Conservation (phyloP, 2,797 vertebrate genomes). For the Danio choprae region DNA sequence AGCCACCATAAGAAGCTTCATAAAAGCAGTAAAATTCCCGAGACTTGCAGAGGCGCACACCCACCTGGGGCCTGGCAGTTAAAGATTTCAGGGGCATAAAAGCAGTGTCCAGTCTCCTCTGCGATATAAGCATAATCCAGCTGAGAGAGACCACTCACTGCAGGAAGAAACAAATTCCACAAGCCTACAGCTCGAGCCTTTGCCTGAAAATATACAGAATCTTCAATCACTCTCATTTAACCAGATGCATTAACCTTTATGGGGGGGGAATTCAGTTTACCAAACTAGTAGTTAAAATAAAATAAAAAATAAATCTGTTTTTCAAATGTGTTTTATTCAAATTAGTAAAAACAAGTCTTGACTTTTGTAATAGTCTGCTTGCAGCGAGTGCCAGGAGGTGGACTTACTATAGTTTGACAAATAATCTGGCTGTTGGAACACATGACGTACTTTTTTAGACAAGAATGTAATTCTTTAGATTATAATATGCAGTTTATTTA, state of each 20-base stretch:
- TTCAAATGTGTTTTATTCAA: no score
- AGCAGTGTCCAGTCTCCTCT: constrained; percentile 88
- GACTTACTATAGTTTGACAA: no score
- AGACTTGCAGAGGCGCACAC: constrained; percentile 4
- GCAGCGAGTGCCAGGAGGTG: no score
- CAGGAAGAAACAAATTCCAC: constrained; percentile 94
- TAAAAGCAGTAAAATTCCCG: not conserved
- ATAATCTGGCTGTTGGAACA: no score
- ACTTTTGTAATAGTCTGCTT: no score
- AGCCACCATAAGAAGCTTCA: not conserved
- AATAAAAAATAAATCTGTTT: no score
- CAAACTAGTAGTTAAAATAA: no score
- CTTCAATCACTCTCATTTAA: not conserved
- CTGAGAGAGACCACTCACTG: constrained; percentile 87
- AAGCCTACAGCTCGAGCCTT: constrained; percentile 85
- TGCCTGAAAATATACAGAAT: constrained; percentile 70
- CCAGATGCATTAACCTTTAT: not conserved
- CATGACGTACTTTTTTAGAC: no score
- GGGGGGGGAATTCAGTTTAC: no score
- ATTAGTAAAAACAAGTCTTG: no score
- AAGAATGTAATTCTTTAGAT: no score
- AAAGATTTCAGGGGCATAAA: constrained; percentile 89
- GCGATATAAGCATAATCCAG: constrained; percentile 92
- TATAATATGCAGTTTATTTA: no score
- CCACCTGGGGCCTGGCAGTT: constrained; percentile 96